Evolutionary conservation across 2,797 vertebrate genomes (phyloP).

Genomic region (Ibycter americanus): DNA sequence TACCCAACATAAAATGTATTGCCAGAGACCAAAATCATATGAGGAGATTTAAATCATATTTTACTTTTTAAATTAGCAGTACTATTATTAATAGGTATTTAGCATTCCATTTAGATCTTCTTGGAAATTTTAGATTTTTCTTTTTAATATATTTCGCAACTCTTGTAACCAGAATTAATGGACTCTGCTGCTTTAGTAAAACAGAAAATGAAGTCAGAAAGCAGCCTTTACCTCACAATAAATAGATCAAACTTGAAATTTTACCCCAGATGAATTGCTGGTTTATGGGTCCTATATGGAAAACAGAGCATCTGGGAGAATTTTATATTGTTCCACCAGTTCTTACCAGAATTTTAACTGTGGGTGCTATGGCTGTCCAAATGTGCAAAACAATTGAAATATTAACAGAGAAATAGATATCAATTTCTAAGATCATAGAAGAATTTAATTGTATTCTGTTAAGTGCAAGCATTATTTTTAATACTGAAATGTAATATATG

Average conservation of each 20-base stretch:
- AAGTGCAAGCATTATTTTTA: neutral
- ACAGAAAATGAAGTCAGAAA: constrained; percentile 42
- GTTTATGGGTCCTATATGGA: neutral
- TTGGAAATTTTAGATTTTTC: neutral
- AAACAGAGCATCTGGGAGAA: neutral
- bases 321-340: neutral
- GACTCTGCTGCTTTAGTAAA: constrained; percentile 19
- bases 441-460: neutral
- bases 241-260: neutral
- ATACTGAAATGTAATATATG: neutral
- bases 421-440: neutral
- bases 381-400: neutral
- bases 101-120: neutral
- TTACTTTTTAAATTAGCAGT: neutral
- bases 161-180: neutral
- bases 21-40: neutral
- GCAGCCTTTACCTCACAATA: neutral
- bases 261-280: neutral
- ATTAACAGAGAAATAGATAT: neutral
- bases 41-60: neutral
- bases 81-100: neutral
- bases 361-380: neutral
- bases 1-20: neutral
- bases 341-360: neutral
- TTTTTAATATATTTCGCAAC: neutral